Evolutionary conservation across 1,140 invertebrate species (phyloP).

Genomic region (Drosophila gunungcola): DNA sequence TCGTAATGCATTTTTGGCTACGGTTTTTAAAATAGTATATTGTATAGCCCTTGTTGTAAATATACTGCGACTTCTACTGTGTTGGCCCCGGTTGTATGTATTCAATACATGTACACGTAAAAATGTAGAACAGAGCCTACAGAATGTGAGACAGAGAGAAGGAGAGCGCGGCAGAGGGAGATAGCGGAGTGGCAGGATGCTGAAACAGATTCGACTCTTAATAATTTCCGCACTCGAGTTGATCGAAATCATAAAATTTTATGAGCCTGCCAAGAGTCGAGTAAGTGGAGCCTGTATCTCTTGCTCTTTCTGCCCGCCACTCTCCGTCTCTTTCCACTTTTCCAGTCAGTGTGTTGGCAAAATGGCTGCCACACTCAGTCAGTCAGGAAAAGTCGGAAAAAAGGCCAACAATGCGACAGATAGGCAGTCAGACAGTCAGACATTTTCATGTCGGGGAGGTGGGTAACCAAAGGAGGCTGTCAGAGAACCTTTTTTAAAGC

Average conservation of each 20-base stretch:
- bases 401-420: slow-evolving; percentile 47
- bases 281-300: slow-evolving; percentile 58
- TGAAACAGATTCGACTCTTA: slow-evolving; percentile 84
- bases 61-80: neutral
- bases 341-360: slow-evolving; percentile 41
- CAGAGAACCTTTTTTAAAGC: slow-evolving; percentile 69
- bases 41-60: neutral
- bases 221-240: slow-evolving; percentile 84
- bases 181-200: slow-evolving; percentile 60
- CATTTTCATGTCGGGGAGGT: neutral
- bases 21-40: neutral
- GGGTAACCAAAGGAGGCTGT: slow-evolving; percentile 11
- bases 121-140: slow-evolving; percentile 40
- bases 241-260: slow-evolving; percentile 84
- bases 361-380: slow-evolving; percentile 73
- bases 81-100: slow-evolving; percentile 7
- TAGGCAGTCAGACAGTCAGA: slow-evolving; percentile 27
- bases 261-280: slow-evolving; percentile 76
- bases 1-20: too few species aligned
- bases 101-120: slow-evolving; percentile 10
- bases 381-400: slow-evolving; percentile 36
- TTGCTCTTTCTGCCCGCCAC: slow-evolving; percentile 5
- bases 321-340: slow-evolving; percentile 14
- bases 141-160: slow-evolving; percentile 10
- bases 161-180: slow-evolving; percentile 19